These are phyloP conservation scores for Marronus borbonicus DNA, from an alignment of 2,888 invertebrate species.

Conservation along the genomic window DNA sequence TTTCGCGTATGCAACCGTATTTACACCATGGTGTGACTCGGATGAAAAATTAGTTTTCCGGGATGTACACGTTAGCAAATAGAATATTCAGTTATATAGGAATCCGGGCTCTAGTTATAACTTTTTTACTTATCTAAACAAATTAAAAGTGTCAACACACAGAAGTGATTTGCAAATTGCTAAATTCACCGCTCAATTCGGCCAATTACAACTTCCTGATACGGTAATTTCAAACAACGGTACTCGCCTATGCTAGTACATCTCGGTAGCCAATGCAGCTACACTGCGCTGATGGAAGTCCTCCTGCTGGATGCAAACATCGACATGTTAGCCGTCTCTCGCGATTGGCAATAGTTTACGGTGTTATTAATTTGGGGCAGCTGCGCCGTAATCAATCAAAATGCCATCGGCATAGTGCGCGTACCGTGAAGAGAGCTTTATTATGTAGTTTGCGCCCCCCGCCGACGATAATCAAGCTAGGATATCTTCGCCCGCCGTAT, in stretches of 20 bases:
- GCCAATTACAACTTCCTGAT: constrained; percentile 33
- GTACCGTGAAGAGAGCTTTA: constrained; percentile 47
- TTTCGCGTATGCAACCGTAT: no score
- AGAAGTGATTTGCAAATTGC: constrained; percentile 15
- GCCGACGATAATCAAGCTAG: constrained; percentile 15
- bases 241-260: neutral
- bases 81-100: no score
- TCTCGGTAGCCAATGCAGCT: neutral
- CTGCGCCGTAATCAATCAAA: constrained; percentile 48
- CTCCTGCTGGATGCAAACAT: constrained; percentile 20
- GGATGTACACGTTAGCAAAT: no score
- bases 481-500: neutral
- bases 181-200: constrained; percentile 34
- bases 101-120: no score
- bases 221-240: constrained; percentile 29
- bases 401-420: constrained; percentile 48
- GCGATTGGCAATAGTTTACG: constrained; percentile 41
- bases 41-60: no score
- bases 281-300: constrained; percentile 7
- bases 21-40: no score
- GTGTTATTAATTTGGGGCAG: constrained; percentile 38
- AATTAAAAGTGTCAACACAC: neutral
- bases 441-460: constrained; percentile 40
- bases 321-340: constrained; percentile 6
- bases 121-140: no score